These are phyloP conservation scores for Indicator indicator DNA, from an alignment of 2,113 vertebrate species.

Conservation along the genomic window DNA sequence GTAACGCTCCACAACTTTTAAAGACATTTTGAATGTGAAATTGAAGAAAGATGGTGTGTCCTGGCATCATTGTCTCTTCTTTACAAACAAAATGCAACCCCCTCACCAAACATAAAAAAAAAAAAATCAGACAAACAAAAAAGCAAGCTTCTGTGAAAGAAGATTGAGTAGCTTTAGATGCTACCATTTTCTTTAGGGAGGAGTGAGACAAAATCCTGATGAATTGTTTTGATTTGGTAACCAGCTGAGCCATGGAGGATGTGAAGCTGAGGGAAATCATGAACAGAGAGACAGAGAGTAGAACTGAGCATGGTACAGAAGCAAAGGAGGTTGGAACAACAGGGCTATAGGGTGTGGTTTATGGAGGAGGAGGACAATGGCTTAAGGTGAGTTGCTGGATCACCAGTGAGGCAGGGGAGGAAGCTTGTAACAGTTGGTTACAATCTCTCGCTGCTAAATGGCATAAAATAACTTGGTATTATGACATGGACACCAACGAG, in stretches of 20 bases:
- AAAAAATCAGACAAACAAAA: background rate
- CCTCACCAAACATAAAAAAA: background rate
- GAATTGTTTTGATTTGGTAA: background rate
- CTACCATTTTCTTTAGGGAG: background rate
- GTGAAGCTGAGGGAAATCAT: background rate
- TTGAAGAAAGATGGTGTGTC: background rate
- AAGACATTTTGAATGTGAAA: background rate
- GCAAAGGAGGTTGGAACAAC: background rate
- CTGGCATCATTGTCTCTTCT: background rate
- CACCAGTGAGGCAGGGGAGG: background rate
- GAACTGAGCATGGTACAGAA: background rate
- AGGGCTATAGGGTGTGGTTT: background rate
- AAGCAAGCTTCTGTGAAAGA: background rate
- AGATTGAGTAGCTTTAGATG: background rate
- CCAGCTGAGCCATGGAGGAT: background rate
- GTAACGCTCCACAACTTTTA: background rate
- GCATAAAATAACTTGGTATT: background rate
- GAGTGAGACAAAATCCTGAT: background rate
- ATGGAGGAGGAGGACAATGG: background rate
- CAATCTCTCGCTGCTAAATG: background rate
- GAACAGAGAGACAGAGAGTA: background rate
- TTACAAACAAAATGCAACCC: background rate
- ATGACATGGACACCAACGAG: background rate
- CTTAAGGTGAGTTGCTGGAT: background rate
- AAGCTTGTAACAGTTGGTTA: background rate